Percentiles rank a stretch among this genome's conserved stretches.
phyloP scores from a whole-genome alignment of 2,113 vertebrate genomes.

The Corythornis vintsioides region DNA sequence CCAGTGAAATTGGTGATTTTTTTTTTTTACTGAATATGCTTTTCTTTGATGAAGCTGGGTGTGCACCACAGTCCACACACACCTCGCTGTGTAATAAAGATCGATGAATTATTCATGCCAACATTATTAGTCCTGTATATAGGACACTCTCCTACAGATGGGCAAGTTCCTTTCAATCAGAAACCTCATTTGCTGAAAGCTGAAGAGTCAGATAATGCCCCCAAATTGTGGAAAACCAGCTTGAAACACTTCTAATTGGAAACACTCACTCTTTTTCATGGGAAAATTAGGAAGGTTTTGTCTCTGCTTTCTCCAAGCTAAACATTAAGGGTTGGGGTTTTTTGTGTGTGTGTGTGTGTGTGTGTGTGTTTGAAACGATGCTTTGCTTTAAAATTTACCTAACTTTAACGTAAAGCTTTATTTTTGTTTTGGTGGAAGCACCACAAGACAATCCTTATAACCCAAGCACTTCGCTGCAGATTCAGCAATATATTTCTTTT shows the following conservation, averaged over 20 bases:
- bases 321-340: background rate
- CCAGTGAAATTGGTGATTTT: background rate
- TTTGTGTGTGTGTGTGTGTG: too few relatives aligned
- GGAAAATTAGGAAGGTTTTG: background rate
- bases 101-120: slow-evolving; percentile 52
- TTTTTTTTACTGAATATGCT: background rate
- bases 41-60: slow-evolving; percentile 10
- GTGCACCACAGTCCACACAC: background rate
- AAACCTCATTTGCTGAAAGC: slow-evolving; percentile 40
- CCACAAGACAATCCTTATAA: background rate
- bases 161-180: slow-evolving; percentile 48
- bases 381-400: slow-evolving; percentile 19
- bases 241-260: slow-evolving; percentile 41
- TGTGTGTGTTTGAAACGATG: background rate
- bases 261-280: background rate
- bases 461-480: background rate
- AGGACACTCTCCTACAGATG: slow-evolving; percentile 53
- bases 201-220: slow-evolving; percentile 36
- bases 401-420: background rate
- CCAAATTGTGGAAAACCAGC: slow-evolving; percentile 11
- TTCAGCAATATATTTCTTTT: background rate
- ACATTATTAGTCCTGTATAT: slow-evolving; percentile 47
- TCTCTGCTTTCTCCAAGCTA: slow-evolving; percentile 5
- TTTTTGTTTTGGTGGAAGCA: background rate
- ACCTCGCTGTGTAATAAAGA: slow-evolving; percentile 25